Evolutionary conservation across 2,797 vertebrate species (phyloP).

Genomic region (Steatocranus sp.): DNA sequence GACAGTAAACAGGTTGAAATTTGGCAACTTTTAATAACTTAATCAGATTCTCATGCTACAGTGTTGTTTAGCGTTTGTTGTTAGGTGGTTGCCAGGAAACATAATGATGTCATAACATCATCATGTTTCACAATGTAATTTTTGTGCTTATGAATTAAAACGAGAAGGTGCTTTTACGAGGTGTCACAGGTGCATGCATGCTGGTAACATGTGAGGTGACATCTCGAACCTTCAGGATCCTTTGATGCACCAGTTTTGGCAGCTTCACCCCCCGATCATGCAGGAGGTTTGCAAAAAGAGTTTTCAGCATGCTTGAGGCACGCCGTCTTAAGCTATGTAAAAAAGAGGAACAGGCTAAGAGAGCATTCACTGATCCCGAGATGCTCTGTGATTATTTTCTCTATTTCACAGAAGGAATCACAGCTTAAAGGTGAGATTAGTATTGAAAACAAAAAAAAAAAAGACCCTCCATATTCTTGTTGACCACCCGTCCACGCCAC

Average conservation of each 20-base stretch:
- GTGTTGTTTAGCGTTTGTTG: not conserved
- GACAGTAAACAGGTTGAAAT: fast-evolving
- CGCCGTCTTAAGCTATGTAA: not conserved
- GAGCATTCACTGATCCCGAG: not conserved
- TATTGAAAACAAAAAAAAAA: fast-evolving
- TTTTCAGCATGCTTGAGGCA: fast-evolving
- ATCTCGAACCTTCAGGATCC: not conserved
- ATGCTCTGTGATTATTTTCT: not conserved
- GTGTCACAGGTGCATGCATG: not conserved
- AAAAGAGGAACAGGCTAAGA: not conserved
- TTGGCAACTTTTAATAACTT: fast-evolving
- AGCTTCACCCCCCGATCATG: not conserved
- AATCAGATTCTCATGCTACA: not conserved
- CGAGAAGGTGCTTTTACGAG: not conserved
- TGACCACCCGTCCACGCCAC: not conserved
- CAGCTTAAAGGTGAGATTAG: not conserved
- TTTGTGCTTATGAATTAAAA: not conserved
- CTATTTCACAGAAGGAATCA: not conserved
- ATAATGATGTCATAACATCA: not conserved
- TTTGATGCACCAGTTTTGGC: not conserved
- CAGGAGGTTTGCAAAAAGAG: not conserved
- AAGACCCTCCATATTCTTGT: not conserved
- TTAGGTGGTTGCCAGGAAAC: not conserved
- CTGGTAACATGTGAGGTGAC: fast-evolving
- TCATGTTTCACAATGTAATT: not conserved